Evolutionary conservation across 1,140 invertebrate genomes (phyloP).

Genomic region (Ceratina calcarata): DNA sequence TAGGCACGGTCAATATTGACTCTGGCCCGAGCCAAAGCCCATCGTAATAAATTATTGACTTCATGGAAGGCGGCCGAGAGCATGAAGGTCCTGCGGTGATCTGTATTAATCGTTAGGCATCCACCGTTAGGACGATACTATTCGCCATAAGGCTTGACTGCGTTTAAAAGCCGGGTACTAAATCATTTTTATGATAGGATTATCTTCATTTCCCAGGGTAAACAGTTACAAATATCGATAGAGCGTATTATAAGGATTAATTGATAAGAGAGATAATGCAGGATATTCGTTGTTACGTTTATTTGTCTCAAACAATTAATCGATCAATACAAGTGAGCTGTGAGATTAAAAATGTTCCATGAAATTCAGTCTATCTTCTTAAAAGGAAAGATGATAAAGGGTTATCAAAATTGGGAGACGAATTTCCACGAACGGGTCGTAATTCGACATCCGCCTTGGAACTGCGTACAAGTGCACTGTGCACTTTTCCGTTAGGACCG

Average conservation of each 20-base stretch:
- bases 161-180: background rate
- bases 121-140: background rate
- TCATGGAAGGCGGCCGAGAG: constrained; percentile 30
- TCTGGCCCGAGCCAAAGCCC: constrained; percentile 50
- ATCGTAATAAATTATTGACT: constrained; percentile 63
- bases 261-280: no score
- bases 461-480: constrained; percentile 32
- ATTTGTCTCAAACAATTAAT: no score
- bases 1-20: constrained; percentile 61
- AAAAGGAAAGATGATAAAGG: no score
- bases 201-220: background rate
- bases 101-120: constrained; percentile 38
- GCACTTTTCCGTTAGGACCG: constrained; percentile 38
- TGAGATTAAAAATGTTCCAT: no score
- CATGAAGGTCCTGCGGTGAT: constrained; percentile 50
- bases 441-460: constrained; percentile 6
- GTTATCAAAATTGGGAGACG: background rate
- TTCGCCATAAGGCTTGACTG: constrained; percentile 24
- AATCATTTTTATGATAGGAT: constrained; percentile 43
- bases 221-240: background rate
- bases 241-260: background rate
- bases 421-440: constrained; percentile 30
- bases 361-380: no score
- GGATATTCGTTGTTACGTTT: background rate
- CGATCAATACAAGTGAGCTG: no score